phyloP scores from a whole-genome alignment of 2,113 vertebrate genomes.

The Formicarius rufipectus region DNA sequence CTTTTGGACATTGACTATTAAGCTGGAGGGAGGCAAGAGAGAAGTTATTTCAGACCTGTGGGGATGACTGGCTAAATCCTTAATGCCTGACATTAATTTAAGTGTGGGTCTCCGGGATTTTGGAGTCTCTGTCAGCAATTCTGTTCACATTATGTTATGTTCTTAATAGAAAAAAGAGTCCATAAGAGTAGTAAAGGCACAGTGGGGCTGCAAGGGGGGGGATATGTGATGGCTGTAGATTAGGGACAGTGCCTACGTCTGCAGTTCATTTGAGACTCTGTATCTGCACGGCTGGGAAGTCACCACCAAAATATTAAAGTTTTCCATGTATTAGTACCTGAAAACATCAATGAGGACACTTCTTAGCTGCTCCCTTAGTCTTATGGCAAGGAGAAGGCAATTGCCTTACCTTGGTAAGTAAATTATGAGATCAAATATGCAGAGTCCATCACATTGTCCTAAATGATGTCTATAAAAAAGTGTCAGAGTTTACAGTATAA shows the following conservation, averaged over 20 bases:
- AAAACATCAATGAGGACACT: background rate
- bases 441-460: background rate
- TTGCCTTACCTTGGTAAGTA: background rate
- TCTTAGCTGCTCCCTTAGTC: background rate
- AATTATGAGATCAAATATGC: background rate
- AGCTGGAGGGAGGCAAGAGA: background rate
- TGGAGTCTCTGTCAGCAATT: background rate
- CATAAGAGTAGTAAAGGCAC: background rate
- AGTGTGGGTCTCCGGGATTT: background rate
- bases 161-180: background rate
- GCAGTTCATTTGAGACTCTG: background rate
- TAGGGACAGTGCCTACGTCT: background rate
- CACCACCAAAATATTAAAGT: background rate
- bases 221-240: background rate
- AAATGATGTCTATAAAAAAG: background rate
- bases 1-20: background rate
- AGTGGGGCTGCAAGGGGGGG: background rate
- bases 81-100: background rate
- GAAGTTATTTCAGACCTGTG: background rate
- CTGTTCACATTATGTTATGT: background rate
- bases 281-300: background rate
- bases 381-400: background rate
- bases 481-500: background rate
- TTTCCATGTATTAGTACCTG: background rate
- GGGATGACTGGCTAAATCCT: background rate